phyloP scores from a whole-genome alignment of 2,888 invertebrate genomes.

The Lepidonotus clava region DNA sequence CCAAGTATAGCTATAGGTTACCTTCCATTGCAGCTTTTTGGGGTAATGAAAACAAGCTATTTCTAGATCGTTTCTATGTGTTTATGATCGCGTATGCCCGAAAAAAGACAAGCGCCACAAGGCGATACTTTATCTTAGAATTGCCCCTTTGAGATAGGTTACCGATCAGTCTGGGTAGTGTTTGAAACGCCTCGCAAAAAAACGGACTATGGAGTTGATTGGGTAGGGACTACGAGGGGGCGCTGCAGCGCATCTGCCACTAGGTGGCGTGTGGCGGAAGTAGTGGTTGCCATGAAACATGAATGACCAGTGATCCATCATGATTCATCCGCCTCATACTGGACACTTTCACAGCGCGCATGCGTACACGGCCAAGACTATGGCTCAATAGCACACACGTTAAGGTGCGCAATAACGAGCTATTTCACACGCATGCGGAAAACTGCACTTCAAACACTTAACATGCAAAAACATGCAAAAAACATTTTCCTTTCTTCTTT shows the following conservation, averaged over 20 bases:
- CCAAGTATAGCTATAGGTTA: no score
- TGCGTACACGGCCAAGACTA: no score
- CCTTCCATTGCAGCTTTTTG: no score
- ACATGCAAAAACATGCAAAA: no score
- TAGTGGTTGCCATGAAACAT: background rate
- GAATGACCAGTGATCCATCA: slow-evolving; percentile 11
- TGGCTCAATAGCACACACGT: no score
- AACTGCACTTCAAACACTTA: no score
- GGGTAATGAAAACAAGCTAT: no score
- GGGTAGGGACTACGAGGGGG: background rate
- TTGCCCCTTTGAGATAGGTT: background rate
- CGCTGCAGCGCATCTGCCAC: background rate
- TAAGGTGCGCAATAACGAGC: no score
- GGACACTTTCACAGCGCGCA: background rate
- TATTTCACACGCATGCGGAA: no score
- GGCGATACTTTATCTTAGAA: background rate
- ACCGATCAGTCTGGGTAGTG: background rate
- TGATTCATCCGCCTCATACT: background rate
- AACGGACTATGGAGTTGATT: background rate
- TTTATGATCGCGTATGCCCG: no score
- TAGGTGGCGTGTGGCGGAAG: slow-evolving; percentile 8
- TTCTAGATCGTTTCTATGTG: no score
- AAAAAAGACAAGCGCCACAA: background rate
- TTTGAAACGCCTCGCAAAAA: background rate
- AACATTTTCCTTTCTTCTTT: no score